phyloP scores from a whole-genome alignment of 2,113 vertebrate species.

The Pachypanchax playfairii region DNA sequence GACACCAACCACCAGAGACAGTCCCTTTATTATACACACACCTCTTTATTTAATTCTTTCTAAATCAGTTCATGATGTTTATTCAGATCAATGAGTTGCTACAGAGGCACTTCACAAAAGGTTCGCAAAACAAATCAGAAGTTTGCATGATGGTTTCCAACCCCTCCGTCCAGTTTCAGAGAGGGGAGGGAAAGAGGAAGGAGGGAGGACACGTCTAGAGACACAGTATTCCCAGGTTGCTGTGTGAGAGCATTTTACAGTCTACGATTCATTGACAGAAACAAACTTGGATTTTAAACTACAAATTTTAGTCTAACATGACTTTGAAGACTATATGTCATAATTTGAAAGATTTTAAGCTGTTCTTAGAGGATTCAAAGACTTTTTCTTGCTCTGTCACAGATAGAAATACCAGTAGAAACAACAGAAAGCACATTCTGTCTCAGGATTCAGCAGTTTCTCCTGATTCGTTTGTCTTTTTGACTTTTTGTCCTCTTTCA shows the following conservation, averaged over 20 bases:
- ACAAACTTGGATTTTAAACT: not conserved
- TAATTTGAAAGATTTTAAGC: not conserved
- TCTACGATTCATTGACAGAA: conserved; percentile 12
- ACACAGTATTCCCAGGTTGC: conserved; percentile 32
- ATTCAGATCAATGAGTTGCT: conserved; percentile 75
- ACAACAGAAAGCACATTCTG: conserved; percentile 37
- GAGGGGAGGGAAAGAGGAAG: conserved; percentile 36
- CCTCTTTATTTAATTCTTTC: conserved; percentile 76
- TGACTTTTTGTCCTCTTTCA: conserved; percentile 7
- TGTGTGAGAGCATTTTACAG: conserved; percentile 34
- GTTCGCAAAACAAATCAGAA: conserved; percentile 52
- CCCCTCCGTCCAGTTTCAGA: conserved; percentile 30
- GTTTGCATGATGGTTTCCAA: conserved; percentile 45
- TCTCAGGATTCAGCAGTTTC: conserved; percentile 25
- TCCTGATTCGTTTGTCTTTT: conserved; percentile 6
- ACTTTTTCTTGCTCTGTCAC: conserved; percentile 42
- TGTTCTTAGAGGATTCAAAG: not conserved
- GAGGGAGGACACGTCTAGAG: conserved; percentile 19
- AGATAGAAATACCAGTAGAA: conserved; percentile 54
- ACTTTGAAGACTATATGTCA: not conserved
- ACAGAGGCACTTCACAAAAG: conserved; percentile 81
- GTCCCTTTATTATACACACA: conserved; percentile 82
- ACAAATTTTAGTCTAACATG: not conserved
- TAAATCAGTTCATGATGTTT: conserved; percentile 61
- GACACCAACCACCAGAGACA: conserved; percentile 81